Percentiles rank a stretch among this genome's conserved stretches.
Evolutionary conservation across 2,888 invertebrate species (phyloP).

Genomic region (Chrysolina haemoptera): DNA sequence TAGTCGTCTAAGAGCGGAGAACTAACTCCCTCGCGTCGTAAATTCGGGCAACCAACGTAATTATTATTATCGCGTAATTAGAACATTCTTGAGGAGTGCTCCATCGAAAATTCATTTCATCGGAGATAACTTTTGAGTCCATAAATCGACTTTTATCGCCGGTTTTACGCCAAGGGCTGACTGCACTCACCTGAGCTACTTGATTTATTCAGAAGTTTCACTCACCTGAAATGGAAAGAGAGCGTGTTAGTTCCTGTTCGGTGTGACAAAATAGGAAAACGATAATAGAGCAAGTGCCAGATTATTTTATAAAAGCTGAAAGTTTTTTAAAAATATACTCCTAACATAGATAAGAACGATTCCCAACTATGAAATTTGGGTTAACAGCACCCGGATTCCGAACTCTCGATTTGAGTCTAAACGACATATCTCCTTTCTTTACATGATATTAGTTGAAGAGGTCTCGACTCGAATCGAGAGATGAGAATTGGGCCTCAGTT

Average conservation of each 20-base stretch:
- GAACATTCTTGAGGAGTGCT: slow-evolving; percentile 35
- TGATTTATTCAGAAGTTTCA: slow-evolving; percentile 7
- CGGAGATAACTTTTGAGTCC: slow-evolving; percentile 14
- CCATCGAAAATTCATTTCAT: slow-evolving; percentile 26
- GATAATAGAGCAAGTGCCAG: too few species aligned
- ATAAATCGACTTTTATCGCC: slow-evolving; percentile 12
- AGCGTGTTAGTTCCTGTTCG: not conserved
- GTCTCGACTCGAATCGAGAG: too few species aligned
- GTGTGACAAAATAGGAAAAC: too few species aligned
- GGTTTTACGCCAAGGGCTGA: not conserved
- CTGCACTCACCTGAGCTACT: slow-evolving; percentile 6
- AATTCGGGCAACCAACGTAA: slow-evolving; percentile 42
- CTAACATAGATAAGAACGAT: too few species aligned
- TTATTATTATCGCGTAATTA: slow-evolving; percentile 47
- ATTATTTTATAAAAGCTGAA: too few species aligned
- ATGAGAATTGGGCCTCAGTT: too few species aligned
- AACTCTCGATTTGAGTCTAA: too few species aligned
- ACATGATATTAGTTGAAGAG: too few species aligned
- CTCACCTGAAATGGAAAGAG: slow-evolving; percentile 12
- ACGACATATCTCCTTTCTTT: too few species aligned
- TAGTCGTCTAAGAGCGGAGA: slow-evolving; percentile 37
- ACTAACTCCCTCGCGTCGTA: slow-evolving; percentile 42
- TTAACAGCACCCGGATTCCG: too few species aligned
- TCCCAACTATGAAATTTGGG: too few species aligned
- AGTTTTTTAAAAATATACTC: too few species aligned